These are phyloP conservation scores for Morone chrysops DNA, from an alignment of 2,113 vertebrate genomes.

Conservation along the genomic window DNA sequence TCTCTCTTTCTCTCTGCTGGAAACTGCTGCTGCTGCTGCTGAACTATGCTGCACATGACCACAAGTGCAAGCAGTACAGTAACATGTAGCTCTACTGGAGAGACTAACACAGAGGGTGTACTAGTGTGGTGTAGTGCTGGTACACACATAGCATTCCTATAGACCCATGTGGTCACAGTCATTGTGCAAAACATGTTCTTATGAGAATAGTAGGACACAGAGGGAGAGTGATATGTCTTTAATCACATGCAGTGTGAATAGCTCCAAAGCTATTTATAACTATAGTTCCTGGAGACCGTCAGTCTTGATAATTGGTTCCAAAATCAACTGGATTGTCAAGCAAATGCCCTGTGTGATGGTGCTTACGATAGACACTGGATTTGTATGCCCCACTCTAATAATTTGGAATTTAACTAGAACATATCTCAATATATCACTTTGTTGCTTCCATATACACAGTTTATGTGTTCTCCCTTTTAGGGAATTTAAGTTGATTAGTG, in stretches of 20 bases:
- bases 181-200: not conserved
- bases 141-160: too few relatives aligned
- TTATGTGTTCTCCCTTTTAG: not conserved
- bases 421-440: not conserved
- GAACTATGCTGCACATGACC: slow-evolving; percentile 15
- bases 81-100: not conserved
- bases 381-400: not conserved
- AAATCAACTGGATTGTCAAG: slow-evolving; percentile 8
- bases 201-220: not conserved
- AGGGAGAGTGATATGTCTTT: not conserved
- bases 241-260: not conserved
- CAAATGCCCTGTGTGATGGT: not conserved
- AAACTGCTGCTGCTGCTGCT: slow-evolving; percentile 18
- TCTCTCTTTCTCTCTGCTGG: not conserved
- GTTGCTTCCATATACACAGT: not conserved
- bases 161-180: not conserved
- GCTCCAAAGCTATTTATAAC: slow-evolving; percentile 19
- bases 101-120: not conserved
- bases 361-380: not conserved
- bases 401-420: not conserved
- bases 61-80: not conserved
- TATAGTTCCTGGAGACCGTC: slow-evolving; percentile 1
- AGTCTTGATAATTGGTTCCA: not conserved
- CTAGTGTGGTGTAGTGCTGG: too few relatives aligned
- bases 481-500: not conserved